Conservation (phyloP, 2,113 vertebrate species). For the Bucco capensis region DNA sequence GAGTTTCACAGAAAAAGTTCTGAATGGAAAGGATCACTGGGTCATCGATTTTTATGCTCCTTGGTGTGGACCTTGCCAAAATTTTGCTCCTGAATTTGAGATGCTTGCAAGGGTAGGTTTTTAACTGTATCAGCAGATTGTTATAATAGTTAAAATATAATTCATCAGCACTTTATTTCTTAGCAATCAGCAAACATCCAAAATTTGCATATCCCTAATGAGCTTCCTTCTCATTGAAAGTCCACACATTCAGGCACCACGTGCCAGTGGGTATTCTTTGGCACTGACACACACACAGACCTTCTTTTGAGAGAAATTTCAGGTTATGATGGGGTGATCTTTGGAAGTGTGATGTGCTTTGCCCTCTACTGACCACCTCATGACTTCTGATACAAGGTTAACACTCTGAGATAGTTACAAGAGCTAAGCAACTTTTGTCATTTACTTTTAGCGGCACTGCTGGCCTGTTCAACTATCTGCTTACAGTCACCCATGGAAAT, state of each 20-base stretch:
- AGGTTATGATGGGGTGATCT: neutral
- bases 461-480: neutral
- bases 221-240: neutral
- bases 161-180: neutral
- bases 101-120: conserved; percentile 85
- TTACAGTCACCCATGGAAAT: neutral
- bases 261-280: neutral
- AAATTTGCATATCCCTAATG: neutral
- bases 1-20: conserved; percentile 83
- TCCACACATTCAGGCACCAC: neutral
- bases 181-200: neutral
- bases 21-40: conserved; percentile 88
- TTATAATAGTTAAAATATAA: neutral
- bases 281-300: neutral
- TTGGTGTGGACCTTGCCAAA: conserved; percentile 96
- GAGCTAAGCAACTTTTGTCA: neutral
- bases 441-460: neutral
- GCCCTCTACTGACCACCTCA: accelerated
- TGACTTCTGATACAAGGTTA: neutral
- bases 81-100: conserved; percentile 96
- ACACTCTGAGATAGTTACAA: neutral
- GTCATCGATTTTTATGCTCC: conserved; percentile 95
- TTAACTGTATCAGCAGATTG: neutral
- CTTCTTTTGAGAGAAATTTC: neutral
- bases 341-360: neutral